phyloP scores from a whole-genome alignment of 1,140 invertebrate genomes.

The Colletes latitarsis region DNA sequence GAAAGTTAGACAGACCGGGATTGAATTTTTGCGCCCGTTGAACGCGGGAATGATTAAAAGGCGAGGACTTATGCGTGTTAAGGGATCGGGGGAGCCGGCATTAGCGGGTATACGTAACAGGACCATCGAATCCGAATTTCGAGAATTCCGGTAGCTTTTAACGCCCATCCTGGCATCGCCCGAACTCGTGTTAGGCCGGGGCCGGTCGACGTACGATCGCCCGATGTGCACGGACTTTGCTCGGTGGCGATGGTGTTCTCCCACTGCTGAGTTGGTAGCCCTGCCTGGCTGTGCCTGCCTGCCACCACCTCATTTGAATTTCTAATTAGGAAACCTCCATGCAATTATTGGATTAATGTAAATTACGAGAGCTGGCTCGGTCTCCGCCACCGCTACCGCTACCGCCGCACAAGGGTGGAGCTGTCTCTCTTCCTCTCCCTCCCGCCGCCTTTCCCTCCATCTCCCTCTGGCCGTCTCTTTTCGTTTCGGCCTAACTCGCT shows the following conservation, averaged over 20 bases:
- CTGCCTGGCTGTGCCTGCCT: conserved; percentile 80
- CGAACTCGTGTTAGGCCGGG: conserved; percentile 67
- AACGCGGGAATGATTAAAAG: conserved; percentile 34
- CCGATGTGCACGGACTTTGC: conserved; percentile 75
- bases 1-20: too few relatives aligned
- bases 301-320: conserved; percentile 94
- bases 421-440: conserved; percentile 63
- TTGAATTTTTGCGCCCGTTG: conserved; percentile 14
- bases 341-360: conserved; percentile 97
- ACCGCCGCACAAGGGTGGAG: conserved; percentile 78
- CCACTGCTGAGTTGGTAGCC: conserved; percentile 80
- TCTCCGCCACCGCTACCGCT: conserved; percentile 79
- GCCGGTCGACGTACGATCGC: conserved; percentile 68
- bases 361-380: conserved; percentile 91
- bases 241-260: conserved; percentile 73
- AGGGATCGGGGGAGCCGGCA: conserved; percentile 14
- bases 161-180: conserved; percentile 62
- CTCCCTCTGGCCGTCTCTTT: conserved; percentile 43
- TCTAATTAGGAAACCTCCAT: conserved; percentile 95
- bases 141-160: conserved; percentile 66
- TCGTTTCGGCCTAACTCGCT: conserved; percentile 42
- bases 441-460: conserved; percentile 35
- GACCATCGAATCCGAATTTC: conserved; percentile 61
- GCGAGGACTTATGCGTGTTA: conserved; percentile 13
- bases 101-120: conserved; percentile 58